Evolutionary conservation across 2,113 vertebrate species (phyloP).

Genomic region (Austrofundulus limnaeus): DNA sequence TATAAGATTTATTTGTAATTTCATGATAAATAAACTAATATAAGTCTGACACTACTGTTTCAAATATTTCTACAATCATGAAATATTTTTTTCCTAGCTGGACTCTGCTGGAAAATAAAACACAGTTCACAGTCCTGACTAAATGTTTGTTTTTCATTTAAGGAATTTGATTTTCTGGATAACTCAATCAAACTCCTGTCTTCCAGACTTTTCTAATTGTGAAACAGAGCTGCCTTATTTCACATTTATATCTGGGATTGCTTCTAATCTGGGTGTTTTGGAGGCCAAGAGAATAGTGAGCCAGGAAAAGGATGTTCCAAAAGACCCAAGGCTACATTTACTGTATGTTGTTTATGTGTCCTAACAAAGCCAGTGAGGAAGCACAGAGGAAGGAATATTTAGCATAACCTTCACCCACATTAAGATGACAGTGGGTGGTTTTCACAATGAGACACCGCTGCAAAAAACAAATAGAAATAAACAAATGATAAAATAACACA

Average conservation of each 20-base stretch:
- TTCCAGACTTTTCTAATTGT: slow-evolving; percentile 6
- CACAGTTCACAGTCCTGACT: not conserved
- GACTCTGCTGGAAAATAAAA: not conserved
- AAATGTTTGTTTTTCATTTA: no score
- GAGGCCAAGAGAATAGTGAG: slow-evolving; percentile 1
- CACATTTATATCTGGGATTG: slow-evolving; percentile 10
- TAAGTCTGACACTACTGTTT: no score
- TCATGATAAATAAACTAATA: no score
- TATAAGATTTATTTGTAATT: not conserved
- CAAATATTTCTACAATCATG: no score
- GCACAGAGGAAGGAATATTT: not conserved
- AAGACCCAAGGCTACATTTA: not conserved
- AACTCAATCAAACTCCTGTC: not conserved
- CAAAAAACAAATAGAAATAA: no score
- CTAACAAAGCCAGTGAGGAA: not conserved
- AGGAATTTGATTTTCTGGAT: not conserved
- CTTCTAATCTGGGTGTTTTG: slow-evolving; percentile 26
- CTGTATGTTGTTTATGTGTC: not conserved
- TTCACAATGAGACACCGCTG: no score
- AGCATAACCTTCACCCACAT: slow-evolving; percentile 10
- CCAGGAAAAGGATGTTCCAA: not conserved
- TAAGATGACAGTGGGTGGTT: not conserved
- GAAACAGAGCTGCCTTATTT: slow-evolving; percentile 25
- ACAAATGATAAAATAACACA: no score
- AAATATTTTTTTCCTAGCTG: not conserved